Evolutionary conservation across 2,797 vertebrate genomes (phyloP), one percentile per base, ranked within the genome.

Genomic region (Chelmon rostratus): DNA sequence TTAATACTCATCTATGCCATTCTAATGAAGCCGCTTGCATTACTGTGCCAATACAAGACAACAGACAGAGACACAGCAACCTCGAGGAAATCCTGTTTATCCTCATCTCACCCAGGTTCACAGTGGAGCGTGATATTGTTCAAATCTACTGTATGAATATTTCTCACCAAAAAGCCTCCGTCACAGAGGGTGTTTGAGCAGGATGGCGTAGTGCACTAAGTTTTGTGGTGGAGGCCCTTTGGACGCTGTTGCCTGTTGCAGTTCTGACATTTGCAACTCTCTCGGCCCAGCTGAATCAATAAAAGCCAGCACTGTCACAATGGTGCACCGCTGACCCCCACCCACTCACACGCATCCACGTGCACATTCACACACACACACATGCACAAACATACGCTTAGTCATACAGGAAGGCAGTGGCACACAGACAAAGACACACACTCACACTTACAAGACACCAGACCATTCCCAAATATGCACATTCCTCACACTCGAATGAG

Each of bases 401-500:
- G 85, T 91, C 90, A 91, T 89, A 76, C 76, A 78, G 86, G 75
- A 66, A 73, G 76, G 56, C 73, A 85, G 33, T 80, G 72, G 53
- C 81, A 86, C 52, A 82, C 79, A 89, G 76, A 84, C 86, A 79
- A 69, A 86, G 56, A 86, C 76, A 86, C 82, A 82, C 86, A 62
- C 82, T 90, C 79, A 87, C 92, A 91, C 85, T 50, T 87, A 84
- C 84, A 78, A 91, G 90, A 91, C 86, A 88, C 84, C 85, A 92
- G 89, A 93, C 84, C 37, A 38, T 89, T 88, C 82, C 88, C 88
- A 91, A 92, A 93, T 74, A 86, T 61, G 66, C 76, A 71, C 91
- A 94, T 93, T 94, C 90, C 86, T 93, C 92, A 93, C 91, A 92
- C 90, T 74, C 5, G 15, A 81, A 88, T 84, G 92, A 92, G 76